A percentile compares a stretch with the other conserved stretches of the same genome.
These are phyloP conservation scores for Setophaga coronata DNA, from an alignment of 2,113 vertebrate genomes.

Conservation along the genomic window DNA sequence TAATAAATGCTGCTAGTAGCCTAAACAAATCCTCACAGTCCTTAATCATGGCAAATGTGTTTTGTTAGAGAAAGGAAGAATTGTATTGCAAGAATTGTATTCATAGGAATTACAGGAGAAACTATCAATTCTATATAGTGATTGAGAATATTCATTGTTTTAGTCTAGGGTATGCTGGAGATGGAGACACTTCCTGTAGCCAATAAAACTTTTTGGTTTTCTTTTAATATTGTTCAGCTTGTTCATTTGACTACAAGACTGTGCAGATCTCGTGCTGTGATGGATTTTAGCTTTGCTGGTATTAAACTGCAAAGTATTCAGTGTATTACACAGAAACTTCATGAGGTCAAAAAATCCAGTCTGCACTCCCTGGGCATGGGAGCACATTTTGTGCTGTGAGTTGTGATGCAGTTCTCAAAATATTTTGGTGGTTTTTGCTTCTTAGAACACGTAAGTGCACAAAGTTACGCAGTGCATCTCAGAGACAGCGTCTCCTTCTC, in stretches of 20 bases:
- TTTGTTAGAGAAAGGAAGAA: background rate
- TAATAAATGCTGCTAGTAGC: background rate
- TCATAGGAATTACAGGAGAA: background rate
- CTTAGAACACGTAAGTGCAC: background rate
- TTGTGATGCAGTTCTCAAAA: background rate
- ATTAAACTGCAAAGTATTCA: background rate
- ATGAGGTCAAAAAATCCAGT: background rate
- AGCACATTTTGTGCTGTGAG: background rate
- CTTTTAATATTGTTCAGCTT: background rate
- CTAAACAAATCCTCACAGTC: background rate
- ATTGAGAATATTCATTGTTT: background rate
- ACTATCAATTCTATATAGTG: background rate
- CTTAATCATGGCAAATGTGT: background rate
- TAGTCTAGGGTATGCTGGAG: background rate
- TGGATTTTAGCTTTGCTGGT: background rate
- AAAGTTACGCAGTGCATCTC: background rate
- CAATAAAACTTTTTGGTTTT: background rate
- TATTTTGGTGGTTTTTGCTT: background rate
- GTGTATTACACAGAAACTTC: background rate
- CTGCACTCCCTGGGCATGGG: background rate
- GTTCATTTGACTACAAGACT: background rate
- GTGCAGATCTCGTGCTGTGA: background rate
- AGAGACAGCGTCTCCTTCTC: background rate
- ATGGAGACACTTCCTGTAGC: background rate
- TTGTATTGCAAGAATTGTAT: background rate